A percentile compares a stretch with the other conserved stretches of the same genome.
Conservation (phyloP, 2,797 vertebrate species). For the Sphenodon punctatus region DNA sequence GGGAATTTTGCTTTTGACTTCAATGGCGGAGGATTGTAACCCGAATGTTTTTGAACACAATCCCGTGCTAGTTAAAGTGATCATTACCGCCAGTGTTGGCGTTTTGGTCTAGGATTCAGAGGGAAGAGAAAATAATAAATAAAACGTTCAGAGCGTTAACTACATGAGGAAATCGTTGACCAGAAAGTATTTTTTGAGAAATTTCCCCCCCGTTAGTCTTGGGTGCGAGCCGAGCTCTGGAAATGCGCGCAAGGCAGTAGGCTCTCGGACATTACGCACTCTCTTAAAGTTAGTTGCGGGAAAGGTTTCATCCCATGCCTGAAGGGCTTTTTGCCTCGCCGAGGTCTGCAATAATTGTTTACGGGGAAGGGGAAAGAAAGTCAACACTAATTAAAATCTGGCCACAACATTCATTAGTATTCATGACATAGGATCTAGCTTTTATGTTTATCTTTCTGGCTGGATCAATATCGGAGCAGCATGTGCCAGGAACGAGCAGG, state of each 20-base stretch:
- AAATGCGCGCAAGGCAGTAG: slow-evolving; percentile 4
- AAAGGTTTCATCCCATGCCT: no score
- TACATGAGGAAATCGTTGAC: slow-evolving; percentile 10
- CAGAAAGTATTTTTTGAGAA: slow-evolving; percentile 45
- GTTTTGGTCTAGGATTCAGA: neutral
- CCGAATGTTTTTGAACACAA: neutral
- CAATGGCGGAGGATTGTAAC: no score
- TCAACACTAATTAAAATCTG: slow-evolving; percentile 71
- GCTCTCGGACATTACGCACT: neutral
- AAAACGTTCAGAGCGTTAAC: slow-evolving; percentile 27
- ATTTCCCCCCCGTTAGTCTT: slow-evolving; percentile 15
- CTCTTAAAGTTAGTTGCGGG: slow-evolving; percentile 26
- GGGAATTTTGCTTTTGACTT: no score
- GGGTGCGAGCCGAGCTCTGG: slow-evolving; percentile 10
- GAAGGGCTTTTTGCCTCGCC: neutral
- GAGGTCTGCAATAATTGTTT: slow-evolving; percentile 49
- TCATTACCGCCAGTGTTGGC: no score
- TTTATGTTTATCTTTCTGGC: slow-evolving; percentile 81
- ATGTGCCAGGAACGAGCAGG: slow-evolving; percentile 84
- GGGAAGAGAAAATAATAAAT: neutral
- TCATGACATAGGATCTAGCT: slow-evolving; percentile 69
- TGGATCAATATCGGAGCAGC: slow-evolving; percentile 90
- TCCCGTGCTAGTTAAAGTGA: neutral
- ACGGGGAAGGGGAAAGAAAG: slow-evolving; percentile 32
- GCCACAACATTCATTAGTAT: slow-evolving; percentile 73